Base-by-base conservation (phyloP, 1,140 invertebrate species). In the Drosophila auraria region DNA sequence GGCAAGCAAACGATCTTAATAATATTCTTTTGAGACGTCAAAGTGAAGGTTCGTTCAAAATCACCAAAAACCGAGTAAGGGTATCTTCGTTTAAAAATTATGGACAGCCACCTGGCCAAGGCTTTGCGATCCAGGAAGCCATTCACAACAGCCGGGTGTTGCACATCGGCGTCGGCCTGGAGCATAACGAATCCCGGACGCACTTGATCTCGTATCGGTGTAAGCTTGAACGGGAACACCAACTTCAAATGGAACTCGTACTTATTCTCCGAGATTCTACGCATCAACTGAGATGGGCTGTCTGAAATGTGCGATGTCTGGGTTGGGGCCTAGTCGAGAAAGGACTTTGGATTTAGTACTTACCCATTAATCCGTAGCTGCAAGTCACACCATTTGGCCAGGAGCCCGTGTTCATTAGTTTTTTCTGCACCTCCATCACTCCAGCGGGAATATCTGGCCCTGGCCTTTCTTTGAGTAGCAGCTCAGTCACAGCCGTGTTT, bases 1-100 rank as follows among this genome's bases (percentile, higher is more conserved):
- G 47, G 47, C 47, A 3, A 14, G 6, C 12, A 49, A 49, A 12
- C 23, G 12, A 49, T 5, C 12, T 2, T 45, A 5, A 20, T 45
- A 5, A 20, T 4, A 0, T 8, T 6, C 1, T 3, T 3, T 3
- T 3, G n/a, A 30, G 0, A 9, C 0, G 1, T 4, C 8, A 44
- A 3, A 1, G 20, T 14, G 12, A 23, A 49, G 44, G 17, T 17
- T 4, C 44, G 17, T 6, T 8, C 5, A 45, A 17, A 20, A 9
- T 20, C 9, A 20, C 20, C 20, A 20, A 20, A 20, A 20, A 20
- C 20, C 20, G 20, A 20, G 20, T 20, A 20, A 20, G 20, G 20
- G 20, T 20, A 20, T 1, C 20, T 20, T 20, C 1, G 20, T 20
- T 20, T 20, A 20, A 20, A 20, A 5, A 45, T 11, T 5, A 12